Evolutionary conservation across 2,113 vertebrate species (phyloP), one percentile per base, ranked within the genome.

Genomic region (Pteronura brasiliensis): DNA sequence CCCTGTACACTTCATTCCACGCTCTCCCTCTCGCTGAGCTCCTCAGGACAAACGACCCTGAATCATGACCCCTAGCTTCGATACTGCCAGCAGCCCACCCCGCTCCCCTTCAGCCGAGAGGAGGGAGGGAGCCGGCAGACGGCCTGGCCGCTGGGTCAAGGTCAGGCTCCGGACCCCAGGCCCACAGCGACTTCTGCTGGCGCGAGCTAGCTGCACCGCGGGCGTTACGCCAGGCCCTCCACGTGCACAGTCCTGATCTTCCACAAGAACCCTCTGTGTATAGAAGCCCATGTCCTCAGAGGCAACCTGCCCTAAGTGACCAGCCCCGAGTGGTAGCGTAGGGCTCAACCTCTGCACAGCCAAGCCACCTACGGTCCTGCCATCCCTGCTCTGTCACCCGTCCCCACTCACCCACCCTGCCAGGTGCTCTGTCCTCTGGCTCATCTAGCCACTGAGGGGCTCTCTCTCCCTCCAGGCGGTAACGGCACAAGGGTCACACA

Each of bases 61-160:
- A 18, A 5, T n/a, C 20, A n/a, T 2, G 3, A 6, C 25, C 63
- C 4, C 47, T 44, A 21, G 57, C 57, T 57, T 6, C 36, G 67
- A 14, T n/a, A 17, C 25, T 55, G 17, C 52, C 52, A 55, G 52
- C 27, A 6, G 21, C 8, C 15, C 15, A 1, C 6, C 49, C 27
- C 27, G 89, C 69, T 49, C 42, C 80, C 20, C 5, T 49, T 39
- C 8, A 18, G 42, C 80, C 23, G 34, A 6, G 25, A 69, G 17
- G 34, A 44, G 25, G 21, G 34, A 44, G 25, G 0, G 7, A 95
- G 71, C 55, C 7, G 8, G 18, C n/a, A 2, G 10, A 44, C 20
- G 4, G 13, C 31, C 9, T 31, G 12, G 85, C 1, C 0, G 6
- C 34, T 18, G 27, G 44, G 44, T 15, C 21, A 8, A 23, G 10